Base-by-base conservation (phyloP, 2,888 invertebrate genomes). In the Rapana venosa region DNA sequence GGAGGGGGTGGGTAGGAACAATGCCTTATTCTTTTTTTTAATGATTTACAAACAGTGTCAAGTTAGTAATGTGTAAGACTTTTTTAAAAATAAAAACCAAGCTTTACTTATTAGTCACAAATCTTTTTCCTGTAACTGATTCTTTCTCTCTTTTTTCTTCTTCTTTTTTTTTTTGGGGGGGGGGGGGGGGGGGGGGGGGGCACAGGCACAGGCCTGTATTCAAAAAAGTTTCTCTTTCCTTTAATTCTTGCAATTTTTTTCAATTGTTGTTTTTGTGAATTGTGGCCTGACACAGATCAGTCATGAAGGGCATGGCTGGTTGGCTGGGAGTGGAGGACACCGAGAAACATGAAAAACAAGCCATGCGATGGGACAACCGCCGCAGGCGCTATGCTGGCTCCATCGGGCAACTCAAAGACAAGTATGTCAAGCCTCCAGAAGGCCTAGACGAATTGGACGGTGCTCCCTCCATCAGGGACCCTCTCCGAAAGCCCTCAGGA, bases 291-390 rank as follows among this genome's bases (percentile, higher is more conserved):
- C 32, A 79, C 87, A 97, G 97, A 95, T 98, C 97, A 96, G 97
- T 98, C 95, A 98, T 97, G 95, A 97, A 97, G 93, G 98, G 98
- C 96, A 98, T 98, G 90, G 98, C 98, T 90, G 97, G 97, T 93
- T 98, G 98, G 96, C 98, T 98, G 96, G 98, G 98, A 35, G 97
- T 98, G 90, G 97, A 97, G 94, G 97, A 97, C 93, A 98, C 98
- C 96, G 97, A 94, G 97, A 97, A 95, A 96, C 97, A 95, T 96
- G 97, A 94, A 97, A 97, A 95, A 96, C 97, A 95, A 90, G 89
- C 15, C 91, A 92, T 91, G 22, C 93, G 94, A 88, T 98, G 98
- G 98, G 97, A 97, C 94, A 98, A 98, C 95, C 97, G 98, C 95
- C 97, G 98, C 66, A 93, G 92, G 90, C 92, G 94, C 47, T 94